Percentiles rank a stretch among this genome's conserved stretches.
These are phyloP conservation scores for Rhopalosiphum padi DNA, from an alignment of 1,140 invertebrate genomes.

Conservation along the genomic window DNA sequence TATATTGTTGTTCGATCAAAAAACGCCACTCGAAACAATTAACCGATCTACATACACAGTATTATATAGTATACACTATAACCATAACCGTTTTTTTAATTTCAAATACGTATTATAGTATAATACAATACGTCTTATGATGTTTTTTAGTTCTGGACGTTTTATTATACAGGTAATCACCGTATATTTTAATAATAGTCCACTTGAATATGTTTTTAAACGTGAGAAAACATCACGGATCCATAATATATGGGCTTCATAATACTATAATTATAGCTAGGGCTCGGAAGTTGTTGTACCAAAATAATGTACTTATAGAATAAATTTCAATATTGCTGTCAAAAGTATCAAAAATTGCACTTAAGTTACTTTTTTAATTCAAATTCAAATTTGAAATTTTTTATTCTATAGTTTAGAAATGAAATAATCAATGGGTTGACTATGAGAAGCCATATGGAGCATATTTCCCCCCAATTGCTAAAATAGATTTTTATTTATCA, in stretches of 20 bases:
- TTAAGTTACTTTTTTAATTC: too few species aligned
- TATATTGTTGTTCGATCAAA: constrained; percentile 6
- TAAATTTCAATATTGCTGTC: too few species aligned
- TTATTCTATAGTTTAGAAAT: too few species aligned
- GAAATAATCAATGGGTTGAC: too few species aligned
- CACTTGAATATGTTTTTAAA: neutral
- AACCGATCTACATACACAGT: neutral
- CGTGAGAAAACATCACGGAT: neutral
- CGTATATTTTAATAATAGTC: constrained; percentile 15
- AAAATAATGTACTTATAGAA: too few species aligned
- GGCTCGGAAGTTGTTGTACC: too few species aligned
- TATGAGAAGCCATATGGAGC: too few species aligned
- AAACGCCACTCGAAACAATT: constrained; percentile 5
- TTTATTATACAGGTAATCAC: neutral
- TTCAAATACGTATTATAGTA: neutral
- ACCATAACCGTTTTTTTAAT: neutral
- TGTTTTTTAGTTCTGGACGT: neutral
- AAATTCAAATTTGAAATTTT: too few species aligned
- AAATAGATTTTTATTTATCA: too few species aligned
- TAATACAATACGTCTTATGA: neutral
- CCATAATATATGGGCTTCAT: neutral
- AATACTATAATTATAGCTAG: too few species aligned
- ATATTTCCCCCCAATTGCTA: too few species aligned
- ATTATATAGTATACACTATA: neutral
- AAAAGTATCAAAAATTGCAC: too few species aligned